Base-by-base conservation (phyloP, 2,888 invertebrate genomes). In the Ormyrus rosae region DNA sequence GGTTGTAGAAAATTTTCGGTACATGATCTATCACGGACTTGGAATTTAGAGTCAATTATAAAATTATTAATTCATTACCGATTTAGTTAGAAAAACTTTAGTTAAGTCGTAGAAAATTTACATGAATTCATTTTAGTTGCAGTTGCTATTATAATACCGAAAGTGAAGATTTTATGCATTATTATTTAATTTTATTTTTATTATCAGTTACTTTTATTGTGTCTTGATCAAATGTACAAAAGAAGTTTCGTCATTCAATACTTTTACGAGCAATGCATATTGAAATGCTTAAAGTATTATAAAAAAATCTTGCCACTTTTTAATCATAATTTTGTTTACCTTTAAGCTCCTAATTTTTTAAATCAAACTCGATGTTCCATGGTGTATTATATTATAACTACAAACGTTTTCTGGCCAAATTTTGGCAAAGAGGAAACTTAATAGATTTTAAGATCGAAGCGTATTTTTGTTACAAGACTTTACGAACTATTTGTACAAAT, bases 401-500 rank as follows among this genome's bases (percentile, higher is more conserved):
- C n/a, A 63, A 55, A 55, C 68, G 7, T n/a, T 60, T 45, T 65
- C 60, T 67, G 46, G 61, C 61, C 51, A 64, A 48, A 72, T 53
- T 63, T 69, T 53, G 68, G 45, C 56, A 55, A 61, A 73, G 5
- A 56, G 6, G 46, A 55, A 64, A 58, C 5, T 11, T 72, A 10
- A 11, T 63, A 65, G 46, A 48, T 53, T 1, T 64, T 73, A 48
- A 78, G 46, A 60, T 75, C 34, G 46, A 71, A 78, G 46, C 56
- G 13, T 80, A 78, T 69, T 69, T 79, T 80, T 82, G 69, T 78
- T 80, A 74, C 67, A 77, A 78, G 64, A 55, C 67, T 82, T 76
- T 78, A 81, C 60, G 45, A 69, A 70, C 70, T 81, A 73, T 81
- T 81, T 81, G 69, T 78, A 77, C 71, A 79, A 70, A 76, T 73